Evolutionary conservation across 2,888 invertebrate genomes (phyloP), one percentile per base, ranked within the genome.

Genomic region (Sesia apiformis): DNA sequence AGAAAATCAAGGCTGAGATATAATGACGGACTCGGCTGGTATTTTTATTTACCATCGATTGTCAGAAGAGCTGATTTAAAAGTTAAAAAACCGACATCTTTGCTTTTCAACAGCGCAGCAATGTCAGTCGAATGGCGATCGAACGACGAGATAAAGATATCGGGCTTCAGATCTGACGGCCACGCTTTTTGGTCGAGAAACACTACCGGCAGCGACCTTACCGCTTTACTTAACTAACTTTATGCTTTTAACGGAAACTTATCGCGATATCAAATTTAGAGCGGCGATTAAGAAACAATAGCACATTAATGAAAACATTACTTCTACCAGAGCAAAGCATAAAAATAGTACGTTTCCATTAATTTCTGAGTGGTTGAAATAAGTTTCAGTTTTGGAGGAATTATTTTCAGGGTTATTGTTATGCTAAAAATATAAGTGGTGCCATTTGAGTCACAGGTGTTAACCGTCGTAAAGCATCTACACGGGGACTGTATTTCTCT

Each of bases 251-350:
- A 80, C 75, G 74, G 71, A 79, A 78, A 81, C 75, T 81, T 87
- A 84, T 86, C 83, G 74, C 68, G 67, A 66, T 77, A 82, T 81
- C 74, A 79, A 81, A 84, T 85, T 82, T 73, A 67, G 71, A 78
- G 69, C 73, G 72, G 73, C 68, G 82, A 86, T 85, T 84, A 84
- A 74, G 78, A 81, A 86, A 87, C 88, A 86, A 88, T 87, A 76
- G 87, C 70, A 78, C 78, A 79, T 84, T 80, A 84, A 83, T 84
- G 81, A 81, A 84, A 82, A 76, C 66, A 62, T 62, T 64, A 62
- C 57, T 74, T 69, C 74, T 77, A 73, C 65, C 67, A 67, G 77
- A 76, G 81, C 83, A 70, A 70, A 65, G 78, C 84, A 77, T 81
- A 74, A 72, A 67, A 78, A 74, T 72, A 78, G 82, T 82, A 72